These are phyloP conservation scores for Genyomyrus donnyi DNA, from an alignment of 2,113 vertebrate species.

Conservation along the genomic window DNA sequence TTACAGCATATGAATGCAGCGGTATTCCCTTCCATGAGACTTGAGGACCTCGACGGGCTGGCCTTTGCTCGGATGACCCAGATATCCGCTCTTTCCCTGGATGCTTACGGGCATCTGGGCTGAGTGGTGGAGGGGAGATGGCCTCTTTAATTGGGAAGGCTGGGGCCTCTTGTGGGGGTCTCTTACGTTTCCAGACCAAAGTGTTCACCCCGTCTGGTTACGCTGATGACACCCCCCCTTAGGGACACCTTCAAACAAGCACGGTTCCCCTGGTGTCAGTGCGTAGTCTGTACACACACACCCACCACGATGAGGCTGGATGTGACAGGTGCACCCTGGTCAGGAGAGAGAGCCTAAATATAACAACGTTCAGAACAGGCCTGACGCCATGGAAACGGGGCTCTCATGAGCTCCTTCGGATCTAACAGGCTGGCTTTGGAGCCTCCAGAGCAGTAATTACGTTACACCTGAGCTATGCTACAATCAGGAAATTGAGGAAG, in stretches of 20 bases:
- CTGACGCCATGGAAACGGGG: not conserved
- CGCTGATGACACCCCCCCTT: not conserved
- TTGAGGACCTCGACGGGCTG: not conserved
- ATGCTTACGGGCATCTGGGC: not conserved
- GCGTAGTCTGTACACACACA: not conserved
- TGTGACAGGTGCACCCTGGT: not conserved
- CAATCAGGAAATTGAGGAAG: not conserved
- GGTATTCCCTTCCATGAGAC: not conserved
- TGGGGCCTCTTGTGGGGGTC: not conserved
- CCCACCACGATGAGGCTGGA: not conserved
- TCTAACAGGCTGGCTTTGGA: not conserved
- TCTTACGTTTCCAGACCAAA: not conserved
- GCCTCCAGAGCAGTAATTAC: not conserved
- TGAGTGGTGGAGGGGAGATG: not conserved
- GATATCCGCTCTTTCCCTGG: not conserved
- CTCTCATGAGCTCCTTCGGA: not conserved
- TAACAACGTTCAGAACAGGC: not conserved
- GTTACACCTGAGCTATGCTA: not conserved
- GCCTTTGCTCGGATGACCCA: conserved; percentile 1
- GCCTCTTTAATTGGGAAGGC: not conserved
- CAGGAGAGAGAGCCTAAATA: conserved; percentile 1
- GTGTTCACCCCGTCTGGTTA: not conserved
- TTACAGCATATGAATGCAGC: not conserved
- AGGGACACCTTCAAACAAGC: not conserved
- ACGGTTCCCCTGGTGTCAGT: not conserved